Base-by-base conservation (phyloP, 2,888 invertebrate genomes). In the Dermolepida albohirtum region DNA sequence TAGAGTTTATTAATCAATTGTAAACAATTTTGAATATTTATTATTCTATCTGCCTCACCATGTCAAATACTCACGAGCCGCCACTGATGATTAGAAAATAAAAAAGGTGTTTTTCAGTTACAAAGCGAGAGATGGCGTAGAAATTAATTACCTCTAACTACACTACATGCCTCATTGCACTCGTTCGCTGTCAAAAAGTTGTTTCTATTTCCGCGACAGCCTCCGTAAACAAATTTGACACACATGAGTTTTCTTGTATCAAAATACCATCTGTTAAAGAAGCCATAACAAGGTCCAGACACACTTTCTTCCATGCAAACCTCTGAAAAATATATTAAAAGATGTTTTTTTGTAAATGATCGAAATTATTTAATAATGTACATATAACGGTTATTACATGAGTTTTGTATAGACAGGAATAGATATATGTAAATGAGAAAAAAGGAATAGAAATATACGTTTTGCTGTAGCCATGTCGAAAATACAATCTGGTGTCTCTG, bases 141-240 rank as follows among this genome's bases (percentile, higher is more conserved):
- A 63, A 62, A 34, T 59, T 43, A 39, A 11, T 79, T 74, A 89
- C 89, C 88, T 78, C 87, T 84, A 41, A 92, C 84, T 12, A 88
- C 83, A 43, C 85, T 84, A 80, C 95, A 95, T 6, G 91, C 89
- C 73, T 85, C 85, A 73, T 87, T 86, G 79, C 96, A 96, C 78
- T 95, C 94, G 29, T 90, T 88, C 73, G 88, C 87, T 11, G 91
- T 90, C 70, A 93, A 87, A 86, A 97, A 98, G 84, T 96, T 96
- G 84, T 98, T 98, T 77, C 89, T 88, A 83, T 94, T 96, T 44
- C 97, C 97, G 67, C 95, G 88, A 74, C 94, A 95, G 49, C 94
- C 94, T 44, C 96, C 95, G 84, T 95, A 98, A 64, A 87, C 87
- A 85, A 98, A 98, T 64, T 93, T 89, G 66, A 91, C 87, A 82